phyloP scores from a whole-genome alignment of 2,888 invertebrate genomes.

The Aspidiotus destructor region DNA sequence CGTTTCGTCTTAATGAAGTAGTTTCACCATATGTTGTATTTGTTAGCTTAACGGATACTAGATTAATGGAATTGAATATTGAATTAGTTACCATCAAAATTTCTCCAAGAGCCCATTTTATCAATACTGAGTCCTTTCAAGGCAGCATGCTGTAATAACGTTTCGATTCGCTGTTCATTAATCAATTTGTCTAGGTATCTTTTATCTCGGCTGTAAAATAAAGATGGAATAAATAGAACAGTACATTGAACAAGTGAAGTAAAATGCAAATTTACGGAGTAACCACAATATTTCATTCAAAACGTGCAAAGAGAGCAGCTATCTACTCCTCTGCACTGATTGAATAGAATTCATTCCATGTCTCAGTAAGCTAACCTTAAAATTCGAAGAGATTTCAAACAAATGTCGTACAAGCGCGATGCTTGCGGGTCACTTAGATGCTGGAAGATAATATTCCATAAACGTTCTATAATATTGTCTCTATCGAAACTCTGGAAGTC shows the following conservation, averaged over 20 bases:
- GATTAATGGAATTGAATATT: not conserved
- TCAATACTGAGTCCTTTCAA: constrained; percentile 40
- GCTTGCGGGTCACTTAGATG: constrained; percentile 6
- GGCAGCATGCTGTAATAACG: constrained; percentile 58
- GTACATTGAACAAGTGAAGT: no score
- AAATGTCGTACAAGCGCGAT: constrained; percentile 43
- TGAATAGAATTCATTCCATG: no score
- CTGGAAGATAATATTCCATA: constrained; percentile 23
- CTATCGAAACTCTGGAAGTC: constrained; percentile 16
- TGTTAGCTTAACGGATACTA: not conserved
- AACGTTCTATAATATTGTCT: constrained; percentile 22
- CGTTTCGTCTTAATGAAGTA: not conserved
- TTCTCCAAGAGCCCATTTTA: constrained; percentile 14
- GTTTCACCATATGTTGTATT: not conserved
- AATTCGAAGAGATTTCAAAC: constrained; percentile 54
- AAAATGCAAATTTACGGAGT: no score
- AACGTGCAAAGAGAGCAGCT: no score
- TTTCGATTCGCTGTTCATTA: constrained; percentile 56
- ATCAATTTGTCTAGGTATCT: constrained; percentile 57
- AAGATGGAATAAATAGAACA: constrained; percentile 1
- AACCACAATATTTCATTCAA: no score
- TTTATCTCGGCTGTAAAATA: constrained; percentile 64
- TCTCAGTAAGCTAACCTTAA: constrained; percentile 49
- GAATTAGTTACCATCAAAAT: constrained; percentile 9
- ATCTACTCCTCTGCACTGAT: no score